Base-by-base conservation (phyloP, 2,888 invertebrate genomes). In the Dicycla oo region DNA sequence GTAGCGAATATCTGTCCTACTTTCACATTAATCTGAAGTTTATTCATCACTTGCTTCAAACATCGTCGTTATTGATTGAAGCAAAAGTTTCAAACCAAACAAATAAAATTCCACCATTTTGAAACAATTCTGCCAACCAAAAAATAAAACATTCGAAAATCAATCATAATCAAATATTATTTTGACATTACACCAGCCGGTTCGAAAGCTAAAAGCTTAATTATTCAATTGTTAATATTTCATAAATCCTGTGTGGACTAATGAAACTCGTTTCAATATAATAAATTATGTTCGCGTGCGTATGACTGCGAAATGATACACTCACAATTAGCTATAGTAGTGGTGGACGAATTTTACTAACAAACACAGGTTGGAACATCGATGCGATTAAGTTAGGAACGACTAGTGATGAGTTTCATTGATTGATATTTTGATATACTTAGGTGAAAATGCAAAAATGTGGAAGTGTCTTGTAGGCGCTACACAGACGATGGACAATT, bases 201-300 rank as follows among this genome's bases (percentile, higher is more conserved):
- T 64, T 56, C 61, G 62, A 76, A 82, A 75, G 74, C 69, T 76
- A 66, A 77, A 70, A 70, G 82, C 80, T 86, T 83, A 85, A 87
- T 87, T 86, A 88, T 85, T 83, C 84, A 61, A 60, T 74, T 63
- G 84, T 84, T 83, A 87, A 85, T 88, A 89, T 88, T 88, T 86
- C 86, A 89, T 86, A 86, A 85, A 68, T 84, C 64, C 69, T 43
- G 71, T 73, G 75, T 64, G 74, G 75, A 75, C 81, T 84, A 89
- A 88, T 88, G 85, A 88, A 89, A 88, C 80, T 80, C 76, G 84
- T 88, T 87, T 87, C 80, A 82, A 87, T 85, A 85, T 85, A 84
- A 86, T 90, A 86, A 89, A 90, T 90, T 85, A 88, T 87, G 80
- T 78, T 73, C 47, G 43, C 64, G 58, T 65, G 49, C 62, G 75